Percentiles rank a stretch among this genome's conserved stretches.
Conservation (phyloP, 2,113 vertebrate genomes). For the Zapus hudsonius region DNA sequence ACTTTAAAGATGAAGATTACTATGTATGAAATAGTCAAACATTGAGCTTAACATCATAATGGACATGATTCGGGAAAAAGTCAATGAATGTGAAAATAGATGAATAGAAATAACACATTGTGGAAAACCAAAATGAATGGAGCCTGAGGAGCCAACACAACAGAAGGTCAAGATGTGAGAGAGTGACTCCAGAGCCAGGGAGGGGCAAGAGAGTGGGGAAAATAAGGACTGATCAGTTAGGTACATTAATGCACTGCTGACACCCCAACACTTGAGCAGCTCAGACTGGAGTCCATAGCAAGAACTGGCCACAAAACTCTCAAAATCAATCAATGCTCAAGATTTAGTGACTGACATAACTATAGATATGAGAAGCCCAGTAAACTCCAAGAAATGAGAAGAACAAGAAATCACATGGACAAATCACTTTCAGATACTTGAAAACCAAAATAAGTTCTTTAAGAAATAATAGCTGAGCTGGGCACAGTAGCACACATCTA, state of each 20-base stretch:
- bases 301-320: not conserved
- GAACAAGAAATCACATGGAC: not conserved
- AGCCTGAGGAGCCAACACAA: not conserved
- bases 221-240: not conserved
- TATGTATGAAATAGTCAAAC: slow-evolving; percentile 11
- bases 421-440: too few relatives aligned
- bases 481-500: too few relatives aligned
- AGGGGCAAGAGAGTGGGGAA: not conserved
- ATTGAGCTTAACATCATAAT: slow-evolving; percentile 25
- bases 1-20: slow-evolving; percentile 11
- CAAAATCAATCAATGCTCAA: not conserved
- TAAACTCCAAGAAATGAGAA: too few relatives aligned
- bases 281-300: not conserved
- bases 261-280: not conserved
- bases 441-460: not conserved
- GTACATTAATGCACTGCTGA: not conserved
- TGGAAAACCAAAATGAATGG: not conserved
- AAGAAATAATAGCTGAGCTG: too few relatives aligned
- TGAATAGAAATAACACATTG: slow-evolving; percentile 6
- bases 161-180: not conserved
- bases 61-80: not conserved
- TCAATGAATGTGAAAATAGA: slow-evolving; percentile 36
- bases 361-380: too few relatives aligned
- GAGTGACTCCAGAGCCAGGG: not conserved
- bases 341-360: too few relatives aligned